Percentiles rank a stretch among this genome's conserved stretches.
These are phyloP conservation scores for Morone chrysops DNA, from an alignment of 2,113 vertebrate genomes.

Conservation along the genomic window DNA sequence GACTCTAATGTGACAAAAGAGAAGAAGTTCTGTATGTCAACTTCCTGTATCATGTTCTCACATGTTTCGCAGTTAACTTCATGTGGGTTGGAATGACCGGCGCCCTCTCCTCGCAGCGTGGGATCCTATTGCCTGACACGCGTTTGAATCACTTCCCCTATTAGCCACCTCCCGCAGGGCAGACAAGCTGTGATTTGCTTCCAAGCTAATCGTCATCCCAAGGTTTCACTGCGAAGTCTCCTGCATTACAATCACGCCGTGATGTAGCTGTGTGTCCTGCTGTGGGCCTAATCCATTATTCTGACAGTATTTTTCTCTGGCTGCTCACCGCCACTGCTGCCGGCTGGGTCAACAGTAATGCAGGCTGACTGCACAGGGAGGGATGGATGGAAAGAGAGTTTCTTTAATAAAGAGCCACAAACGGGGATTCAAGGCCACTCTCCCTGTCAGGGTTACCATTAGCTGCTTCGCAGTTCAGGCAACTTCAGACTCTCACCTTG, in stretches of 20 bases:
- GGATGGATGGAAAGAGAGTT: constrained; percentile 16
- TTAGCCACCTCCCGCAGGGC: constrained; percentile 50
- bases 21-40: neutral
- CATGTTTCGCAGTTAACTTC: constrained; percentile 16
- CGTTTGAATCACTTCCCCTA: constrained; percentile 55
- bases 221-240: constrained; percentile 60
- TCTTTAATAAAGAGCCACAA: constrained; percentile 28
- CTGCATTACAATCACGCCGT: constrained; percentile 56
- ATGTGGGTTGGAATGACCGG: neutral
- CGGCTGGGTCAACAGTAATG: constrained; percentile 39
- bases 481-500: constrained; percentile 25
- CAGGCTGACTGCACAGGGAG: constrained; percentile 23
- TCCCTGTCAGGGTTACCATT: constrained; percentile 29
- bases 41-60: constrained; percentile 5
- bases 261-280: constrained; percentile 56
- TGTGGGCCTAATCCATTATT: constrained; percentile 60
- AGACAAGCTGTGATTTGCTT: constrained; percentile 67
- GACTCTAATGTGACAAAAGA: neutral
- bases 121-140: constrained; percentile 13
- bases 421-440: constrained; percentile 35
- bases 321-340: constrained; percentile 37
- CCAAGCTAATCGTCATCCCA: constrained; percentile 59
- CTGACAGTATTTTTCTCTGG: constrained; percentile 40
- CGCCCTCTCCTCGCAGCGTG: constrained; percentile 13
- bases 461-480: constrained; percentile 5